Evolutionary conservation across 2,797 vertebrate species (phyloP).

Genomic region (Acipenser oxyrinchus): DNA sequence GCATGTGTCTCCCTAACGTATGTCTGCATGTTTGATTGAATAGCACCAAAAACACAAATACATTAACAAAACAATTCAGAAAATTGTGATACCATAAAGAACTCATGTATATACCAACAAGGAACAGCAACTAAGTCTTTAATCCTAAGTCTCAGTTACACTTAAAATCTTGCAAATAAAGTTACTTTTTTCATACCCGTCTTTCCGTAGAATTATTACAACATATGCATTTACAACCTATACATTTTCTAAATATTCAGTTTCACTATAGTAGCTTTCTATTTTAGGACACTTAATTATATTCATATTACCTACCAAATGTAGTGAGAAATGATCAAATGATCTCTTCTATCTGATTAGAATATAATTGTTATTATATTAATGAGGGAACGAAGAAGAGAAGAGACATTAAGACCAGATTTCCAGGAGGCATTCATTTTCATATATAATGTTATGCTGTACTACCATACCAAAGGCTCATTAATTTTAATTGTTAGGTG

Average conservation of each 20-base stretch:
- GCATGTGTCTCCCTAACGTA: no score
- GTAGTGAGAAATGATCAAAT: slow-evolving; percentile 32
- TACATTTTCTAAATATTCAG: slow-evolving; percentile 51
- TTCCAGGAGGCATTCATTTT: slow-evolving; percentile 43
- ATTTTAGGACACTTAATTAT: slow-evolving; percentile 57
- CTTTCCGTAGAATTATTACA: no score
- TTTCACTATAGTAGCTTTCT: slow-evolving; percentile 36
- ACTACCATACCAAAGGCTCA: slow-evolving; percentile 38
- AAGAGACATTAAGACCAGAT: slow-evolving; percentile 38
- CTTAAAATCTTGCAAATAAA: no score
- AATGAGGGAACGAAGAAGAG: slow-evolving; percentile 37
- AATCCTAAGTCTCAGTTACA: no score
- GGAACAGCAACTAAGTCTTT: no score
- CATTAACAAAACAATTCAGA: no score
- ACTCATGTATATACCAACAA: no score
- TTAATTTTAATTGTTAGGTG: slow-evolving; percentile 47
- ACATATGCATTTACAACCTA: slow-evolving; percentile 30
- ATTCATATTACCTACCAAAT: slow-evolving; percentile 46
- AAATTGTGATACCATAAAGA: no score
- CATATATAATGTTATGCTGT: slow-evolving; percentile 43
- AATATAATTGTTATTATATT: slow-evolving; percentile 53
- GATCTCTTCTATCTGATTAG: slow-evolving; percentile 49
- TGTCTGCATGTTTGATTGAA: no score
- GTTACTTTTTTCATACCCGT: no score
- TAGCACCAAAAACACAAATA: no score